Evolutionary conservation across 2,797 vertebrate species (phyloP).

Genomic region (Micrastur ruficollis): DNA sequence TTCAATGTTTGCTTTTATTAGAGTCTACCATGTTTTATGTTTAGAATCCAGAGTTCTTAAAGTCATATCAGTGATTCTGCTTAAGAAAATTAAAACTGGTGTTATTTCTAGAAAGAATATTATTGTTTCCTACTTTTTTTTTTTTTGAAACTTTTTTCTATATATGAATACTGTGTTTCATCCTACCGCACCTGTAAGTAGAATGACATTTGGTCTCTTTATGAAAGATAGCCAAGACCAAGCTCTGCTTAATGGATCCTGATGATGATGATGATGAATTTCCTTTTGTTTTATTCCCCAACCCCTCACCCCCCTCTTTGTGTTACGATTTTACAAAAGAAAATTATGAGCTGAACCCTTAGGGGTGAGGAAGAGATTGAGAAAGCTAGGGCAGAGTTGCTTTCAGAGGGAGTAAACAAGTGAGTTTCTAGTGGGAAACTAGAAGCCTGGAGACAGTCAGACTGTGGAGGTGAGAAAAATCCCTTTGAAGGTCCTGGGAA

Average conservation of each 20-base stretch:
- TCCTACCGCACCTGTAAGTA: background rate
- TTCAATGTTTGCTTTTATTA: background rate
- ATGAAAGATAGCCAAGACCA: background rate
- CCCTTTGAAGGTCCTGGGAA: background rate
- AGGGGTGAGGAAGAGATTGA: background rate
- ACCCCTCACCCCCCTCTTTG: background rate
- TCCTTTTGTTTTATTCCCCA: background rate
- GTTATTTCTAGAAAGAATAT: background rate
- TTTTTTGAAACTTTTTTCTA: background rate
- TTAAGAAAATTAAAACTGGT: background rate
- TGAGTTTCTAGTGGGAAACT: background rate
- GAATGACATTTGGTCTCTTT: background rate
- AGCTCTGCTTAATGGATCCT: background rate
- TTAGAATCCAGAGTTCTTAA: background rate
- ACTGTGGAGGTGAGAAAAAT: background rate
- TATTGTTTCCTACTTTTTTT: background rate
- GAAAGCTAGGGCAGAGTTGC: background rate
- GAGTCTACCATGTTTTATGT: background rate
- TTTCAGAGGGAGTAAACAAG: background rate
- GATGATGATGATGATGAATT: background rate
- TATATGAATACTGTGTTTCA: background rate
- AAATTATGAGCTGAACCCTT: background rate
- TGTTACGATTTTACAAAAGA: background rate
- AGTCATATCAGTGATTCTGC: background rate
- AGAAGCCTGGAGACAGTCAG: background rate